Conservation (phyloP, 2,797 vertebrate genomes). For the Epinephelus coioides region DNA sequence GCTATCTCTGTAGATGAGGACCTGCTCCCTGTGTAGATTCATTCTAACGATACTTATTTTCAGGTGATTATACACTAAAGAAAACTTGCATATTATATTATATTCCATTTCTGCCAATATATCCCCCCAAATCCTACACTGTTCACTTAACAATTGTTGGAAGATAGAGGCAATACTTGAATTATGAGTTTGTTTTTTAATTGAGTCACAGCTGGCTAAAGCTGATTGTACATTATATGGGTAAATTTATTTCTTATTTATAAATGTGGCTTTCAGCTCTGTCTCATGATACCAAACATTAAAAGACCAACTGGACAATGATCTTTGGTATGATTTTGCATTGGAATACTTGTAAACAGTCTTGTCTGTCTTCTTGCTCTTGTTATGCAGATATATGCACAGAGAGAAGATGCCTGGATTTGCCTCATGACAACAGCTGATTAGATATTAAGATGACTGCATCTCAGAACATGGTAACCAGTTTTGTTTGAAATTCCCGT, state of each 20-base stretch:
- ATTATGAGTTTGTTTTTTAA: not conserved
- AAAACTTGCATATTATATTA: no score
- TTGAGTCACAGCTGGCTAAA: not conserved
- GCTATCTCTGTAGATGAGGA: no score
- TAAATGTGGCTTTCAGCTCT: not conserved
- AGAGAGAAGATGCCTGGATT: not conserved
- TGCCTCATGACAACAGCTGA: constrained; percentile 1
- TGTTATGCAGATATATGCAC: constrained; percentile 24
- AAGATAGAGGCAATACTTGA: not conserved
- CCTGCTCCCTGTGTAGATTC: no score
- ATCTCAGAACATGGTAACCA: constrained; percentile 16
- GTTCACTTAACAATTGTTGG: no score
- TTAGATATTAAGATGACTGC: not conserved
- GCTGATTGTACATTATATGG: not conserved
- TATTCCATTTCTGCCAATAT: no score
- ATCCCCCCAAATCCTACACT: no score
- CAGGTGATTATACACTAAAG: no score
- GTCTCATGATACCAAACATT: not conserved
- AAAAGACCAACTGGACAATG: not conserved
- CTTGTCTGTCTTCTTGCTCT: not conserved
- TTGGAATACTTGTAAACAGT: not conserved
- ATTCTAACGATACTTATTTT: no score
- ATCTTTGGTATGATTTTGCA: not conserved
- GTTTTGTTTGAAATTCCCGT: not conserved
- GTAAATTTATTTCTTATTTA: not conserved